These are phyloP conservation scores for Drosophila ananassae DNA, from an alignment of 1,140 invertebrate genomes.

Conservation along the genomic window DNA sequence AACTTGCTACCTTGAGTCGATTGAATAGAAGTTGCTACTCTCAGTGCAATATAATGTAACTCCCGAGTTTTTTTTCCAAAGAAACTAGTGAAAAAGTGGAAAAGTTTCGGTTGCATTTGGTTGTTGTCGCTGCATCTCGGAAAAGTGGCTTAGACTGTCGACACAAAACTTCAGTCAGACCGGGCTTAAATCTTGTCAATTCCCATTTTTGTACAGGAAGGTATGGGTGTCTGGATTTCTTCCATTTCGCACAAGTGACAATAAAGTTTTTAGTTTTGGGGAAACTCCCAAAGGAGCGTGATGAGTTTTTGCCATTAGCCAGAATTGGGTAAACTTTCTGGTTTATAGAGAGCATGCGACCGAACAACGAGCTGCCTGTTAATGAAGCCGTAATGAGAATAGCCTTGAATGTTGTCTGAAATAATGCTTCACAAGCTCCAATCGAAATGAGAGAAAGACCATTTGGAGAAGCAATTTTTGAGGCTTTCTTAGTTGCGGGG, in stretches of 20 bases:
- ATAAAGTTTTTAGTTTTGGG: constrained; percentile 61
- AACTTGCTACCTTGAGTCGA: constrained; percentile 42
- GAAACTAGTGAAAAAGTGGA: constrained; percentile 10
- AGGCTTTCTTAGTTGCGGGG: constrained; percentile 17
- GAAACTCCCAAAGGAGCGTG: constrained; percentile 21
- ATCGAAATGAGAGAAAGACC: constrained; percentile 5
- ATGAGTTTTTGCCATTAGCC: constrained; percentile 68
- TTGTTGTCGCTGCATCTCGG: constrained; percentile 19
- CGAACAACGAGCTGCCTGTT: constrained; percentile 30
- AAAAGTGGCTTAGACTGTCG: constrained; percentile 64
- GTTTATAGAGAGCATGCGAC: constrained; percentile 14
- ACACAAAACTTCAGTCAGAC: constrained; percentile 58
- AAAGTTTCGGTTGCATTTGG: constrained; percentile 37
- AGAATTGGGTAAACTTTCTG: constrained; percentile 38
- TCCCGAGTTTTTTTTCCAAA: neutral
- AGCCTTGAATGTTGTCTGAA: constrained; percentile 25
- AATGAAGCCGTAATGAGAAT: constrained; percentile 63
- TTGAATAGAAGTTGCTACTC: constrained; percentile 40
- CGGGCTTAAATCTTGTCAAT: constrained; percentile 61
- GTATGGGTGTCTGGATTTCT: constrained; percentile 13
- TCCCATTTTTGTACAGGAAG: constrained; percentile 33
- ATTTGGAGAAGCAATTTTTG: constrained; percentile 11
- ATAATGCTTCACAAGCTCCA: constrained; percentile 18
- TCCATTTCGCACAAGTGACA: constrained; percentile 49
- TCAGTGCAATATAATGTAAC: constrained; percentile 13